phyloP scores from a whole-genome alignment of 2,113 vertebrate genomes.

The Notothenia coriiceps region DNA sequence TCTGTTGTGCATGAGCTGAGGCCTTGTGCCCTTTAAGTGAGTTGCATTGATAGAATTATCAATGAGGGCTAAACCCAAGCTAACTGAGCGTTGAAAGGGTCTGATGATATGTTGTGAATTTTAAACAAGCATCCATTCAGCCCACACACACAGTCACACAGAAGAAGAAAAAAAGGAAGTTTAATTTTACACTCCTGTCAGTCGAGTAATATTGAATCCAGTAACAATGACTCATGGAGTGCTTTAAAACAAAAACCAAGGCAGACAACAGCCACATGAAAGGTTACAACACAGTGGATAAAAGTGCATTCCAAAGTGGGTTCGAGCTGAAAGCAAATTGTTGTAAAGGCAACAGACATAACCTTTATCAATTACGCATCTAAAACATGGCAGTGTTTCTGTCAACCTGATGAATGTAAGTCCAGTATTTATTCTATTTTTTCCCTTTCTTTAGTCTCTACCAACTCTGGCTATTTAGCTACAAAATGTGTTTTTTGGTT shows the following conservation, averaged over 20 bases:
- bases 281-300: background rate
- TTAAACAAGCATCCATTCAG: constrained; percentile 34
- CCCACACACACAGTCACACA: constrained; percentile 21
- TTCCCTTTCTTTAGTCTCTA: too few species aligned
- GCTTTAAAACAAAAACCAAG: constrained; percentile 10
- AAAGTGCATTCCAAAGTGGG: background rate
- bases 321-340: background rate
- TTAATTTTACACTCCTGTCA: background rate
- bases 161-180: background rate
- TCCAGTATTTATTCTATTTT: background rate
- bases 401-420: too few species aligned
- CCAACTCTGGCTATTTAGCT: too few species aligned
- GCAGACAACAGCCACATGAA: background rate
- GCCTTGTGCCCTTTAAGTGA: constrained; percentile 45
- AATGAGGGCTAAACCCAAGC: constrained; percentile 54
- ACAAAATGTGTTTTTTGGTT: too few species aligned
- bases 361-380: background rate
- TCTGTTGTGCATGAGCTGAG: constrained; percentile 56
- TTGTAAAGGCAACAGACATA: background rate
- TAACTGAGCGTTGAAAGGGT: constrained; percentile 45
- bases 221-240: constrained; percentile 24
- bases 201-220: constrained; percentile 30
- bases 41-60: constrained; percentile 58
- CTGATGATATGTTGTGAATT: constrained; percentile 54
- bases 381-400: too few species aligned